phyloP scores from a whole-genome alignment of 1,140 invertebrate genomes.

The Arctopsyche grandis region DNA sequence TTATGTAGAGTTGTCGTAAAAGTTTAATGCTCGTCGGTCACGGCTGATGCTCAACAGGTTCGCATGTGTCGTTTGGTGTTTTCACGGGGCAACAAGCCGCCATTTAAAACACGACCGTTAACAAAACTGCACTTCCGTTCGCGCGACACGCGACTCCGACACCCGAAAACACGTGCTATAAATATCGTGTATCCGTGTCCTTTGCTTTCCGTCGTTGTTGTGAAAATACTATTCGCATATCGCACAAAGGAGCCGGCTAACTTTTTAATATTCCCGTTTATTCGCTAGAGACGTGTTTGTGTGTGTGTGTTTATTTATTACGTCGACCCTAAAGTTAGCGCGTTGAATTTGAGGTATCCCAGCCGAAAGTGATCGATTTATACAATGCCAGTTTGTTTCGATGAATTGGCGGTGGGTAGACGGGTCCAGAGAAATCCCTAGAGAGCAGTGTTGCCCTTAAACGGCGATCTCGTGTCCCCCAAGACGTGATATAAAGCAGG shows the following conservation, averaged over 20 bases:
- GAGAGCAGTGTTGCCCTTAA: neutral
- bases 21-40: neutral
- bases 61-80: slow-evolving; percentile 21
- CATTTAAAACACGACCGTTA: neutral
- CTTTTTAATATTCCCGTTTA: slow-evolving; percentile 7
- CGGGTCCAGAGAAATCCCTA: neutral
- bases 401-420: neutral
- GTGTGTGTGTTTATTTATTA: too few relatives aligned
- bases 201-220: neutral
- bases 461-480: neutral
- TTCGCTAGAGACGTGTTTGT: neutral
- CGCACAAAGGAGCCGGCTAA: neutral
- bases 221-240: too few relatives aligned
- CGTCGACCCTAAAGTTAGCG: neutral
- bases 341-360: neutral
- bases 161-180: neutral
- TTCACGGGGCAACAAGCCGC: neutral
- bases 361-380: slow-evolving; percentile 3
- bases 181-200: neutral
- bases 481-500: neutral
- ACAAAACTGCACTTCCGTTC: slow-evolving; percentile 19
- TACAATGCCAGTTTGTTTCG: neutral
- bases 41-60: slow-evolving; percentile 27
- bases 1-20: neutral
- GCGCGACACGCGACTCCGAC: neutral